Conservation (phyloP, 2,888 invertebrate genomes). For the Adelphocoris suturalis region DNA sequence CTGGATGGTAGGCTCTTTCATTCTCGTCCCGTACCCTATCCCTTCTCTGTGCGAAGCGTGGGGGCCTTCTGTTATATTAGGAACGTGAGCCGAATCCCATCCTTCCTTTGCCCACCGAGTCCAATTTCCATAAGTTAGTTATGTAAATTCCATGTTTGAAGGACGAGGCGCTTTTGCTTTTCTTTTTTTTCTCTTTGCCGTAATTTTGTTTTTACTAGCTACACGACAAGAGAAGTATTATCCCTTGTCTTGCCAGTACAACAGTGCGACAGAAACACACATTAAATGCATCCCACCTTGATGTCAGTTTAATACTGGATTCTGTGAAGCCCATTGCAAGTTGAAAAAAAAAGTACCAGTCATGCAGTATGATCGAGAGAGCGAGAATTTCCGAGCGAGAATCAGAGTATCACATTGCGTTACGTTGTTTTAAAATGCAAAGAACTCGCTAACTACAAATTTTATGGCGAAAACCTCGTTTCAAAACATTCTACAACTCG, state of each 20-base stretch:
- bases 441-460: no score
- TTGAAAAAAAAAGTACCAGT: no score
- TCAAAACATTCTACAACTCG: no score
- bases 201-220: constrained; percentile 29
- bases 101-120: constrained; percentile 13
- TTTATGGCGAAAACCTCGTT: no score
- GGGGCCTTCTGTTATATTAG: constrained; percentile 60
- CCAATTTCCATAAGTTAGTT: constrained; percentile 61
- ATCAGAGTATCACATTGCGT: no score
- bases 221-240: neutral
- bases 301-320: no score
- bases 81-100: constrained; percentile 61
- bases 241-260: neutral
- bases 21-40: neutral
- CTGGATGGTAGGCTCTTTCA: constrained; percentile 38
- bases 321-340: no score
- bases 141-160: constrained; percentile 51
- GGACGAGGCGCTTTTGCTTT: constrained; percentile 36
- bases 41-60: constrained; percentile 8
- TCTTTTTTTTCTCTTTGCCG: constrained; percentile 8
- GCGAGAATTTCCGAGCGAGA: no score
- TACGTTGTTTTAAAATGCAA: no score
- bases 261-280: no score
- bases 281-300: no score
- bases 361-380: no score